These are phyloP conservation scores for Eidolon helvum DNA, from an alignment of 2,113 vertebrate species.

Conservation along the genomic window DNA sequence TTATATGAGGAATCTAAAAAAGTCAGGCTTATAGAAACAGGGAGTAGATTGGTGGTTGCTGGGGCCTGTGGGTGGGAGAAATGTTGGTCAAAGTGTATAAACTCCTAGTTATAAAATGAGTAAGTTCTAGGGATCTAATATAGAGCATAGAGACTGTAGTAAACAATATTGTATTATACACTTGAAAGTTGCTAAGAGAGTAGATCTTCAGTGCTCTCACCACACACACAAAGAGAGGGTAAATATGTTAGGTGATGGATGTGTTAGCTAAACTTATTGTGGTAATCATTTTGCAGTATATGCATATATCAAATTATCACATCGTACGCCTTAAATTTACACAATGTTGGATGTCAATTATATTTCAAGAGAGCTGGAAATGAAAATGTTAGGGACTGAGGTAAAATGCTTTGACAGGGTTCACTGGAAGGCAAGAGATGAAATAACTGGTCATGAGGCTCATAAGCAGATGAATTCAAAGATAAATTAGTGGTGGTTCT, in stretches of 20 bases:
- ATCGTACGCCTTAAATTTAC: background rate
- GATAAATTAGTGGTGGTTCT: background rate
- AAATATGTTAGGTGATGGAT: background rate
- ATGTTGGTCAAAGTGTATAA: background rate
- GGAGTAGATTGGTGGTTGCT: background rate
- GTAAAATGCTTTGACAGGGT: background rate
- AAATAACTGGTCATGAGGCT: slow-evolving; percentile 9
- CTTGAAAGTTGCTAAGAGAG: background rate
- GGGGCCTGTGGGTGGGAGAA: background rate
- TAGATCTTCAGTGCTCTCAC: background rate
- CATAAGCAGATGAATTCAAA: background rate
- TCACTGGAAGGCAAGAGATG: background rate
- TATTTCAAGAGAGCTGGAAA: background rate
- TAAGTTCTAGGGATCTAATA: background rate
- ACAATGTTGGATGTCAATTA: background rate
- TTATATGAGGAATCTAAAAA: background rate
- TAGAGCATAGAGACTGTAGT: background rate
- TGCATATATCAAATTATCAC: background rate
- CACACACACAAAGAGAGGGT: too few species aligned
- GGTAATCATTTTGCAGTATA: background rate
- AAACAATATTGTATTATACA: background rate
- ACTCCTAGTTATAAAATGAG: background rate
- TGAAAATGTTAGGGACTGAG: background rate
- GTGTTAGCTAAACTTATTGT: background rate
- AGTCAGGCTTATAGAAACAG: background rate